These are phyloP conservation scores for Cygnus atratus DNA, from an alignment of 2,113 vertebrate genomes.

Conservation along the genomic window DNA sequence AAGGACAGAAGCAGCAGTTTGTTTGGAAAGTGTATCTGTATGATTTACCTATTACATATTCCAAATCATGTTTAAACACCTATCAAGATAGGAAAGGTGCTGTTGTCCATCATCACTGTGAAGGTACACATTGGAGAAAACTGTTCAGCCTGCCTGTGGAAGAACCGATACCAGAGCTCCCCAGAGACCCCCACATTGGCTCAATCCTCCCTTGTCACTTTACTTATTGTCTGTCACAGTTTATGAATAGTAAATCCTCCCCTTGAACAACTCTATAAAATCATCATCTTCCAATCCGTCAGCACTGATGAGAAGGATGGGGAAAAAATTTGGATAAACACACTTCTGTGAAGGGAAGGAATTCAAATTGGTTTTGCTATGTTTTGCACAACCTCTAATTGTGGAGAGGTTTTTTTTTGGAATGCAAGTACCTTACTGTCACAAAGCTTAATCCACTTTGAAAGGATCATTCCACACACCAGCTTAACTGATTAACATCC, in stretches of 20 bases:
- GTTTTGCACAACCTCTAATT: not conserved
- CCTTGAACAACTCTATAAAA: not conserved
- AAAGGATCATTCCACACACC: not conserved
- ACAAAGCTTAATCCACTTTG: not conserved
- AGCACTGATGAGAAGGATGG: rapidly evolving
- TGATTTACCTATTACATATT: not conserved
- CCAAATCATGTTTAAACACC: not conserved
- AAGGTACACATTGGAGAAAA: not conserved
- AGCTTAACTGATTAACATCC: not conserved
- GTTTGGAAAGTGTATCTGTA: not conserved
- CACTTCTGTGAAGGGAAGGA: not conserved
- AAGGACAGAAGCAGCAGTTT: not conserved
- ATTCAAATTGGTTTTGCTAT: not conserved
- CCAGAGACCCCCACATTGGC: not conserved
- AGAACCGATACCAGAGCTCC: not conserved
- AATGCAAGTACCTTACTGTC: not conserved
- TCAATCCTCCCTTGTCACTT: not conserved
- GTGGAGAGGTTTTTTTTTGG: not conserved
- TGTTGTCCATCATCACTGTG: not conserved
- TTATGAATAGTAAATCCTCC: not conserved
- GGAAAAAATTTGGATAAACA: not conserved
- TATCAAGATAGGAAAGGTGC: not conserved
- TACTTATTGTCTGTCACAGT: rapidly evolving
- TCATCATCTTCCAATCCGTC: not conserved
- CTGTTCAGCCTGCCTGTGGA: rapidly evolving